These are phyloP conservation scores for Simalia tracyae DNA, from an alignment of 2,797 vertebrate genomes.

Conservation along the genomic window DNA sequence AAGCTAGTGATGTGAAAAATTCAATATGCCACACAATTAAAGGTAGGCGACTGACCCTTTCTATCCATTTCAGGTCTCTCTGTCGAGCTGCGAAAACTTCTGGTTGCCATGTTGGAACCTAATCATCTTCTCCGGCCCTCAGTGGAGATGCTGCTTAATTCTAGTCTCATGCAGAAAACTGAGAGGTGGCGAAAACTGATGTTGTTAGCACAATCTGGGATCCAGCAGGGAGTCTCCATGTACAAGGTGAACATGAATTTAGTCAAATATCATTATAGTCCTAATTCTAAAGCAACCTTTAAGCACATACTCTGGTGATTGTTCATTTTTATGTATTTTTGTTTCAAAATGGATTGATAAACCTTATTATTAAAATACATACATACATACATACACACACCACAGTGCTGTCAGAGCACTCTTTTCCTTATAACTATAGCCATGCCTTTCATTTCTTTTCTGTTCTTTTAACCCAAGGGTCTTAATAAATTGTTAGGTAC, in stretches of 20 bases:
- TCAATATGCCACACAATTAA: background rate
- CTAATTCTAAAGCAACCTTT: background rate
- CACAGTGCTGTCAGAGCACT: background rate
- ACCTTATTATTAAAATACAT: background rate
- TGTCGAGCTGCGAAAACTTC: slow-evolving; percentile 78
- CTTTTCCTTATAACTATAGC: background rate
- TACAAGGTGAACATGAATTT: slow-evolving; percentile 57
- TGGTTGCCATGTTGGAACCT: slow-evolving; percentile 83
- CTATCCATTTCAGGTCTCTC: slow-evolving; percentile 71
- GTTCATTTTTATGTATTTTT: background rate
- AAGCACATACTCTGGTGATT: background rate
- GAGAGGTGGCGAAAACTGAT: slow-evolving; percentile 63
- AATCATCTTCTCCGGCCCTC: slow-evolving; percentile 79
- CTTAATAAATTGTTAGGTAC: background rate
- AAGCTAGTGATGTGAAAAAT: background rate
- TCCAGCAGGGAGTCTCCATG: slow-evolving; percentile 51
- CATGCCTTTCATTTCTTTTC: background rate
- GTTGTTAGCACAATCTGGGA: slow-evolving; percentile 59
- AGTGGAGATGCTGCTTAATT: slow-evolving; percentile 73
- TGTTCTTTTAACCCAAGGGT: background rate
- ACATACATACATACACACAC: background rate
- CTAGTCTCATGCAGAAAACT: slow-evolving; percentile 56
- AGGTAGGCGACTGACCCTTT: background rate
- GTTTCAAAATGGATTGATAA: background rate
- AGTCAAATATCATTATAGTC: background rate